A percentile compares a stretch with the other conserved stretches of the same genome.
Evolutionary conservation across 2,888 invertebrate species (phyloP).

Genomic region (Napeogenes inachia): DNA sequence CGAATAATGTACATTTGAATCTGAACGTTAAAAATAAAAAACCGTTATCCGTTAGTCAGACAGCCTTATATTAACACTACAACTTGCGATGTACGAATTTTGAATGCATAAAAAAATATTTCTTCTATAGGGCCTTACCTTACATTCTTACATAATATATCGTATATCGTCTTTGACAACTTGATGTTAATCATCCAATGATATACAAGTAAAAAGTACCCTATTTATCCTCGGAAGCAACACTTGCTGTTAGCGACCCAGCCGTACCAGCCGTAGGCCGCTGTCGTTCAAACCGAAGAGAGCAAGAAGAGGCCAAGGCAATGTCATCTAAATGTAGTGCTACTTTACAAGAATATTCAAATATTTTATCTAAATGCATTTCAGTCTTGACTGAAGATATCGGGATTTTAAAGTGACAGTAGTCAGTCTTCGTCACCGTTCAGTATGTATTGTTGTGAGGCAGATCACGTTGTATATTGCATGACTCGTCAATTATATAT

Average conservation of each 20-base stretch:
- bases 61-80: constrained; percentile 47
- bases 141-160: constrained; percentile 73
- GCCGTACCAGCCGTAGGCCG: constrained; percentile 4
- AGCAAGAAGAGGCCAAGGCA: constrained; percentile 62
- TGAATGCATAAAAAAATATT: constrained; percentile 75
- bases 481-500: constrained; percentile 28
- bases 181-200: constrained; percentile 59
- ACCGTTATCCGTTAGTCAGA: constrained; percentile 37
- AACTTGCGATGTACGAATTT: constrained; percentile 62
- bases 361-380: constrained; percentile 66
- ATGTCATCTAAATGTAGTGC: constrained; percentile 16
- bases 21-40: constrained; percentile 25
- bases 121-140: constrained; percentile 75
- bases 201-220: constrained; percentile 51
- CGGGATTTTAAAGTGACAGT: constrained; percentile 35
- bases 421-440: constrained; percentile 57
- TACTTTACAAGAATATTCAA: constrained; percentile 35
- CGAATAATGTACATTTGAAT: constrained; percentile 50
- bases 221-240: constrained; percentile 47
- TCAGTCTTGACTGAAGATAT: constrained; percentile 42
- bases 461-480: neutral
- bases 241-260: constrained; percentile 45
- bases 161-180: constrained; percentile 75
- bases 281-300: constrained; percentile 67
- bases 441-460: constrained; percentile 38